Evolutionary conservation across 2,888 invertebrate genomes (phyloP).

Genomic region (Venusia cambrica): DNA sequence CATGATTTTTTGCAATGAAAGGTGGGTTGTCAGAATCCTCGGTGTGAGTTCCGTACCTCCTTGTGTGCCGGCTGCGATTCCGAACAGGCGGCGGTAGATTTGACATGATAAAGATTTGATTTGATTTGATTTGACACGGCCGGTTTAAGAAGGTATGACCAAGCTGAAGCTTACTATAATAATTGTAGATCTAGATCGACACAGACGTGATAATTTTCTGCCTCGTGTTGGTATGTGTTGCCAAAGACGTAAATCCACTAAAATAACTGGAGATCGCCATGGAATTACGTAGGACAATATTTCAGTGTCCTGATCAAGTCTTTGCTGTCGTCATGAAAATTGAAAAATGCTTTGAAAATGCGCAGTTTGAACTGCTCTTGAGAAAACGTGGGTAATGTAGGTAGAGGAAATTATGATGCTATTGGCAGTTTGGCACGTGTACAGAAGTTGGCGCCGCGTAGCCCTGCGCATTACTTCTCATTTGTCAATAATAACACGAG

Average conservation of each 20-base stretch:
- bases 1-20: no score
- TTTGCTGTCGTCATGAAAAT: constrained; percentile 46
- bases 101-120: no score
- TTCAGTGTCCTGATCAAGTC: constrained; percentile 41
- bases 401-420: constrained; percentile 36
- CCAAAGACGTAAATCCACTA: constrained; percentile 66
- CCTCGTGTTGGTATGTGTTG: constrained; percentile 40
- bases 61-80: no score
- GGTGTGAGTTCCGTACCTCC: no score
- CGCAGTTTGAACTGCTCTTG: constrained; percentile 57
- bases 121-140: no score
- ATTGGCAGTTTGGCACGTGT: constrained; percentile 70
- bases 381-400: constrained; percentile 39
- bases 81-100: no score
- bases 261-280: constrained; percentile 62
- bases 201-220: no score
- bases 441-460: constrained; percentile 44
- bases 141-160: no score
- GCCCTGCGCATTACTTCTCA: constrained; percentile 39
- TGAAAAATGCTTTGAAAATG: constrained; percentile 57
- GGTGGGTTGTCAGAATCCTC: no score
- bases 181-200: no score
- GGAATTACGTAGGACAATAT: constrained; percentile 54
- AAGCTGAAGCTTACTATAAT: no score
- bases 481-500: constrained; percentile 56